Base-by-base conservation (phyloP, 2,797 vertebrate genomes). In the Thaleichthys pacificus region DNA sequence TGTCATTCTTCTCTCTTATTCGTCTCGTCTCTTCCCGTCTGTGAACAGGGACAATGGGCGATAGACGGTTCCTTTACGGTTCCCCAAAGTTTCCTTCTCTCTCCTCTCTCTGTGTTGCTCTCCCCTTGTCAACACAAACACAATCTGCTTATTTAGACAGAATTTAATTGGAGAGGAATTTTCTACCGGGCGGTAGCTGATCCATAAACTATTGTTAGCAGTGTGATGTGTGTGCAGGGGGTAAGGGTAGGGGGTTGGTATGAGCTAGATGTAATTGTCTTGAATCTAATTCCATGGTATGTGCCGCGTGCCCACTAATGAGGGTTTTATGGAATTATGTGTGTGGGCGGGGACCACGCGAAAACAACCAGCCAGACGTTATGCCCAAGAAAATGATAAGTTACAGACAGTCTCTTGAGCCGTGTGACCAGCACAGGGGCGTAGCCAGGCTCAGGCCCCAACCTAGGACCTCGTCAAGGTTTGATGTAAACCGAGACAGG, bases 81-180 rank as follows among this genome's bases (percentile, higher is more conserved):
- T 12, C 21, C 38, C 9, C 38, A 1, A 42, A 11, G 38, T 42
- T 42, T 42, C 38, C 49, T 3, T 11, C 47, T 12, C 47, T 5
- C 57, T 22, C 69, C 86, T 78, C 86, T 71, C 80, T 68, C 70
- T 72, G 71, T 70, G 58, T 56, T 4, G 47, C 30, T 19, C 61
- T 64, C 1, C 57, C 69, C 69, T 63, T 70, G 72, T 85, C 86
- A 86, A 87, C 85, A 86, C 70, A 28, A 3, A 66, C 70, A 69
- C 69, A 73, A 70, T 80, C 74, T 85, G 75, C 86, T 85, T 75
- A 78, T 89, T 89, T 89, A 82, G 78, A 77, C 86, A 60, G 72
- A 76, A 71, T 72, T 69, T 60, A 75, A 85, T 86, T 72, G 49
- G 49, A 15, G 49, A 54, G 49, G 49, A 54, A 15, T 19, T 54